A percentile compares a stretch with the other conserved stretches of the same genome.
phyloP scores from a whole-genome alignment of 2,797 vertebrate genomes.

The Phoeniculus purpureus region DNA sequence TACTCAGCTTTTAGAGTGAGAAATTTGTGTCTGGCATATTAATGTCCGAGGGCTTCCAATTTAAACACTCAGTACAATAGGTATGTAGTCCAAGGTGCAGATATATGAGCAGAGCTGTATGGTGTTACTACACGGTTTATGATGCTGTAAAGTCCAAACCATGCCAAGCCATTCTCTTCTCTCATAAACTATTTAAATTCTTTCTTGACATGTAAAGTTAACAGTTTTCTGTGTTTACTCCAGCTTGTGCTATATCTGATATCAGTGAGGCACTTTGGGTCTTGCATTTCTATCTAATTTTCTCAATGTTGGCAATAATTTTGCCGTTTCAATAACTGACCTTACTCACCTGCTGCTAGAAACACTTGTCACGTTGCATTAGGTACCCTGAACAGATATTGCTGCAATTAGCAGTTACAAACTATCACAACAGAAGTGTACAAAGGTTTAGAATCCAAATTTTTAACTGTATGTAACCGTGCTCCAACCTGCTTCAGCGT shows the following conservation, averaged over 20 bases:
- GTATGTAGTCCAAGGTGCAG: neutral
- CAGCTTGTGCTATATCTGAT: neutral
- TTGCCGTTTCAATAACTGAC: constrained; percentile 43
- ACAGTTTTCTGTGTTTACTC: constrained; percentile 20
- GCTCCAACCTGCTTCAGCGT: neutral
- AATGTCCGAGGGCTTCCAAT: neutral
- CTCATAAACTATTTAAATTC: constrained; percentile 39
- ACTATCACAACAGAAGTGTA: constrained; percentile 46
- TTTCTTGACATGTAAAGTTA: constrained; percentile 37
- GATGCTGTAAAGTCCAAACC: neutral
- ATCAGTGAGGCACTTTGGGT: constrained; percentile 30
- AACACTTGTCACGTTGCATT: constrained; percentile 51
- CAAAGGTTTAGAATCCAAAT: constrained; percentile 47
- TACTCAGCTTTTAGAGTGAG: neutral
- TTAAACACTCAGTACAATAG: neutral
- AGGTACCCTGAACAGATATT: constrained; percentile 1
- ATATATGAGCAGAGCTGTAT: neutral
- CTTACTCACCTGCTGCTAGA: constrained; percentile 62
- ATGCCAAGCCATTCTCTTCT: neutral
- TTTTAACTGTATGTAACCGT: neutral
- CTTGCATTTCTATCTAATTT: constrained; percentile 46
- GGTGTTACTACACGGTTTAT: neutral
- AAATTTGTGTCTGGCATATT: neutral
- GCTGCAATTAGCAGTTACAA: constrained; percentile 56
- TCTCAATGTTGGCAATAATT: constrained; percentile 42